phyloP scores from a whole-genome alignment of 2,888 invertebrate genomes.

The Apotomis betuletana region DNA sequence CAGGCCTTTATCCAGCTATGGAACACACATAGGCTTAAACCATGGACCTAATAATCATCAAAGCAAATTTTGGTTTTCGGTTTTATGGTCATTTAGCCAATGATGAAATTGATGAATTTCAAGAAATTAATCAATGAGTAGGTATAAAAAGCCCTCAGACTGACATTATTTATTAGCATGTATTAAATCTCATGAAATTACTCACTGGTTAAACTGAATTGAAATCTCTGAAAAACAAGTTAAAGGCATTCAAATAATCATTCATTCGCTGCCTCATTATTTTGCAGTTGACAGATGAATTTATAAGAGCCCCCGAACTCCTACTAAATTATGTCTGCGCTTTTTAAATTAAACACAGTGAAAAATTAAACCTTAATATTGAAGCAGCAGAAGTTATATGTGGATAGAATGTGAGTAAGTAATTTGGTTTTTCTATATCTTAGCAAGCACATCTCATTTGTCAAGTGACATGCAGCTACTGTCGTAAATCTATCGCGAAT shows the following conservation, averaged over 20 bases:
- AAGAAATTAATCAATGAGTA: too few species aligned
- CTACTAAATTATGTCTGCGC: constrained; percentile 7
- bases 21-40: too few species aligned
- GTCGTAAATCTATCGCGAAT: constrained; percentile 31
- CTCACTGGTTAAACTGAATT: constrained; percentile 26
- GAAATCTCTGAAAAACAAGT: constrained; percentile 44
- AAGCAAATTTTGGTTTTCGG: too few species aligned
- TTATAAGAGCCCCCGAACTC: constrained; percentile 56
- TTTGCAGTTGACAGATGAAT: constrained; percentile 63
- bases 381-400: background rate
- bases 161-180: background rate
- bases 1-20: too few species aligned
- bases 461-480: constrained; percentile 44
- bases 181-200: background rate
- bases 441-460: constrained; percentile 55
- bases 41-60: too few species aligned
- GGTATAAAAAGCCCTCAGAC: too few species aligned
- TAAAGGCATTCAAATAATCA: constrained; percentile 53
- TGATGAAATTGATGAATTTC: too few species aligned
- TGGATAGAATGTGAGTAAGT: background rate
- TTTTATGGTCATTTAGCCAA: too few species aligned
- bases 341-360: background rate
- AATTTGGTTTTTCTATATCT: constrained; percentile 27
- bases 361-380: background rate
- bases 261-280: constrained; percentile 62